Base-by-base conservation (phyloP, 2,888 invertebrate genomes). In the Mactromeris polynyma region DNA sequence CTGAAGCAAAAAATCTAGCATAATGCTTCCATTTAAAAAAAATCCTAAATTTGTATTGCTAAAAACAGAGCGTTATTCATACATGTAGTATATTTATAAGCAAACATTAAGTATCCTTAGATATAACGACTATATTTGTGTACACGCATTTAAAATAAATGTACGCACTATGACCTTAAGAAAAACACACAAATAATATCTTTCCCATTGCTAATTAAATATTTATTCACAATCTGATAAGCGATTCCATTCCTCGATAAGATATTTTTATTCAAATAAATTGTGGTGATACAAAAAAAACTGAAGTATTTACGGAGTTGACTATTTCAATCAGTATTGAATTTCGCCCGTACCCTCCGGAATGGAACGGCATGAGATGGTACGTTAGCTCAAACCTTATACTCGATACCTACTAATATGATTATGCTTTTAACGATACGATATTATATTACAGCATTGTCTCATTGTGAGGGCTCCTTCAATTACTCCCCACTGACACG, bases 221-320 rank as follows among this genome's bases (percentile, higher is more conserved):
- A 73, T 73, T 73, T 73, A 36, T 73, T 73, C 19, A 73, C 31
- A 73, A 73, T 73, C 73, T 36, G 73, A 73, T 73, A 33, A 73
- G 11, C 36, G 73, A 73, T 73, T 73, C 14, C 33, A 33, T 73
- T 17, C 21, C 73, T 19, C 36, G 73, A 73, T 73, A 73, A 73
- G 19, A 26, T 73, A 26, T 73, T 26, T 73, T 73, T 73, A 73
- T 36, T 36, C 73, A 73, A 73, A 73, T 73, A 73, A 73, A 73
- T 9, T 17, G 17, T 36, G 36, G 73, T 21, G 33, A 33, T 33
- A 73, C 73, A 73, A 33, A 73, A 64, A 73, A 73, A 33, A 33
- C 9, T 73, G 73, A 73, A 64, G 58, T 64, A 64, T 64, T 26
- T 9, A 64, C 26, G n/a, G 26, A 36, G 1, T 73, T 36, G 36